Conservation (phyloP, 92 coral and sea anemone genomes). For the Porites cylindrica region DNA sequence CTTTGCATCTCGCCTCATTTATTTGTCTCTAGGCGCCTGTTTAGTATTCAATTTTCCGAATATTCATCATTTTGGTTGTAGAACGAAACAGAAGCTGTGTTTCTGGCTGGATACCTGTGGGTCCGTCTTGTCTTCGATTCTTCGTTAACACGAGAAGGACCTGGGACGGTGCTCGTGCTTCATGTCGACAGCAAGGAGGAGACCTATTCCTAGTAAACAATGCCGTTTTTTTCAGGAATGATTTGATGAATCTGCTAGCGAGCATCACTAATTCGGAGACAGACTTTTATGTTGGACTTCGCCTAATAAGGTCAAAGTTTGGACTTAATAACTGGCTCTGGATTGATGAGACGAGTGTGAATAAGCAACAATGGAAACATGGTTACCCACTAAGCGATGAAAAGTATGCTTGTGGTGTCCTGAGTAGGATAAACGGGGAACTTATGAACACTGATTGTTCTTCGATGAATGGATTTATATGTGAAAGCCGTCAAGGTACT, state of each 20-base stretch:
- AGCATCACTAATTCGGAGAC: conserved; percentile 40
- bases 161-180: conserved; percentile 68
- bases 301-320: neutral
- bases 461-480: conserved; percentile 56
- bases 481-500: conserved; percentile 51
- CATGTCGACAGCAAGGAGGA: conserved; percentile 60
- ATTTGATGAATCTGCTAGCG: conserved; percentile 12
- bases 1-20: no score
- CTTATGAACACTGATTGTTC: conserved; percentile 40
- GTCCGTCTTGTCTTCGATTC: conserved; percentile 48
- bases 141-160: conserved; percentile 56
- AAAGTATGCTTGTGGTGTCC: conserved; percentile 31
- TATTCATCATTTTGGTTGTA: neutral
- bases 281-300: conserved; percentile 57
- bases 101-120: conserved; percentile 53
- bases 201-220: conserved; percentile 46
- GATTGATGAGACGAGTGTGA: conserved; percentile 44
- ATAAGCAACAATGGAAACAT: conserved; percentile 35
- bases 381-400: conserved; percentile 47
- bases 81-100: conserved; percentile 43
- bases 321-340: conserved; percentile 33
- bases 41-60: no score
- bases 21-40: no score
- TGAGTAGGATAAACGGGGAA: conserved; percentile 20
- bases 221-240: conserved; percentile 1